Base-by-base conservation (phyloP, 2,888 invertebrate genomes). In the Apeira syringaria region DNA sequence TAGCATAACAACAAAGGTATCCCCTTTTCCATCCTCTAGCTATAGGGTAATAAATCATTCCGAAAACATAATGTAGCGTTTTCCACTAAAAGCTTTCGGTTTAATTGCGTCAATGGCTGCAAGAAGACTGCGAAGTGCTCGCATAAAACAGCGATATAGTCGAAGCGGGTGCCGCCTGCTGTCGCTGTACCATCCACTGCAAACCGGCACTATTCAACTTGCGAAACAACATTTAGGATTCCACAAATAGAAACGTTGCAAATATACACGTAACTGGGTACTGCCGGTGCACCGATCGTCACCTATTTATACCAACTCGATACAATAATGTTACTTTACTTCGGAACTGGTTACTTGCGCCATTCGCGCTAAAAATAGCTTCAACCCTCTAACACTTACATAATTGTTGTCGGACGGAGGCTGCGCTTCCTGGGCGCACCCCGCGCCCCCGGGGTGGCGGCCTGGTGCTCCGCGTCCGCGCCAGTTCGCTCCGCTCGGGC, bases 351-450 rank as follows among this genome's bases (percentile, higher is more conserved):
- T 78, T 74, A 74, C 67, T 67, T 65, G 68, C 49, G 47, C 39
- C 43, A 43, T 24, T 29, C 28, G 41, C 36, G 70, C 82, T 82
- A 83, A 80, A 87, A 85, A 88, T 88, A 88, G 81, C 74, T 68
- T 49, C 78, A 73, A 80, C 85, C 85, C 85, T 71, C 71, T 68
- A 66, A 67, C 73, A 43, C 33, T 79, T 85, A 83, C 71, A 73
- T 85, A 86, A 85, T 84, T 82, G 68, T 79, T 79, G 76, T 80
- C 70, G 80, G 77, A 71, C 55, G 81, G 85, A 82, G 85, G 84
- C 82, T 86, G 84, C 74, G 80, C 59, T 77, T 75, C 73, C 76
- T 71, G 65, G 33, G 47, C 64, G 59, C 54, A 50, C 54, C 50
- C 50, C 54, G 44, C 45, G 53, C 40, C 53, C 53, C 56, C 63